Evolutionary conservation across 2,113 vertebrate species (phyloP).

Genomic region (Noturus placidus): DNA sequence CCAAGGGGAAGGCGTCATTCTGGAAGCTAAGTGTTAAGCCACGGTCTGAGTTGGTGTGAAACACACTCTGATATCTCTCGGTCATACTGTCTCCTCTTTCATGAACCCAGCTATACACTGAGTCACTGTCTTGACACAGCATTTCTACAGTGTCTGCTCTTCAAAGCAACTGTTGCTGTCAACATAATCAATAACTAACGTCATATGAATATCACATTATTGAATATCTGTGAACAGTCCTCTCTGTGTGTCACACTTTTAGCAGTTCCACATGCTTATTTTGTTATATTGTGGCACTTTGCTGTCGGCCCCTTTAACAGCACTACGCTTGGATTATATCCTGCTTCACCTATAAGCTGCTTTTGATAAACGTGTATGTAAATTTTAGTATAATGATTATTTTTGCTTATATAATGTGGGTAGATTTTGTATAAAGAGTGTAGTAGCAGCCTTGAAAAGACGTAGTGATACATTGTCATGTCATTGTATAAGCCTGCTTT

Average conservation of each 20-base stretch:
- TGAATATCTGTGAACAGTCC: constrained; percentile 7
- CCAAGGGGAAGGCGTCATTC: constrained; percentile 3
- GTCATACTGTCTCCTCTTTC: neutral
- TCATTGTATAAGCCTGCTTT: neutral
- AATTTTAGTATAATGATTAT: neutral
- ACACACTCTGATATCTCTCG: constrained; percentile 16
- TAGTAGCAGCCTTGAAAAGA: neutral
- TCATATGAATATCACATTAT: neutral
- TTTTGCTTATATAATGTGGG: neutral
- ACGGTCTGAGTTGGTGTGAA: constrained; percentile 32
- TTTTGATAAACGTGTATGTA: neutral
- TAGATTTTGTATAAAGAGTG: neutral
- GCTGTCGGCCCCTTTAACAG: neutral
- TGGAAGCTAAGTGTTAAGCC: constrained; percentile 37
- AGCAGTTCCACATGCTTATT: neutral
- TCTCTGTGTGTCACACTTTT: neutral
- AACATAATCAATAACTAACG: neutral
- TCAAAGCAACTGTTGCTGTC: neutral
- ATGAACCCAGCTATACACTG: neutral
- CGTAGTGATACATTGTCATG: neutral
- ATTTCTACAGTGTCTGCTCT: neutral
- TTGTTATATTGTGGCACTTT: constrained; percentile 4
- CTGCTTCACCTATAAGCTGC: constrained; percentile 8
- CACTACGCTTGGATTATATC: neutral
- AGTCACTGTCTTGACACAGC: neutral